These are phyloP conservation scores for Andrena dorsata DNA, from an alignment of 2,888 invertebrate species.

Conservation along the genomic window DNA sequence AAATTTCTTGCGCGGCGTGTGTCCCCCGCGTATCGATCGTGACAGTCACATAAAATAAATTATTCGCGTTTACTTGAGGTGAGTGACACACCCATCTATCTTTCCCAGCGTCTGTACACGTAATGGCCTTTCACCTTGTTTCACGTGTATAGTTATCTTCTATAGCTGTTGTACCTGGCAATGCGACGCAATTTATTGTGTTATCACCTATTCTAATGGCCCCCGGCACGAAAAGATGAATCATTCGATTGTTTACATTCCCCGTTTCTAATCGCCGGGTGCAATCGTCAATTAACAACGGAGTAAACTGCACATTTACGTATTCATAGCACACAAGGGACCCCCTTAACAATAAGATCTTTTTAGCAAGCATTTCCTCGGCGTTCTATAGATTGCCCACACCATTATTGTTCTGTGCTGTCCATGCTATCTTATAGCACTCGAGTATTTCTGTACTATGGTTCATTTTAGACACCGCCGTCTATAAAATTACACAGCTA, in stretches of 20 bases:
- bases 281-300: background rate
- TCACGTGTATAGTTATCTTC: background rate
- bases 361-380: background rate
- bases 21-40: constrained; percentile 39
- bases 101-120: constrained; percentile 7
- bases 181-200: background rate
- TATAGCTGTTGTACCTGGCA: background rate
- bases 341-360: too few relatives aligned
- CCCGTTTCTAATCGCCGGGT: background rate
- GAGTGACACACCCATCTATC: constrained; percentile 35
- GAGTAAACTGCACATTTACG: background rate
- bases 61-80: constrained; percentile 39
- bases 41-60: constrained; percentile 33
- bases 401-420: background rate
- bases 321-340: too few relatives aligned
- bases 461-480: background rate
- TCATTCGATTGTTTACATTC: background rate
- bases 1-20: background rate
- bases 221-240: background rate
- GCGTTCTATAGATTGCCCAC: background rate
- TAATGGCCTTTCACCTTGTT: background rate
- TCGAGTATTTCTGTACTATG: background rate
- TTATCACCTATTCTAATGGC: background rate
- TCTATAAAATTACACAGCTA: background rate
- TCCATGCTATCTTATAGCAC: background rate